Evolutionary conservation across 2,888 invertebrate species (phyloP).

Genomic region (Phalangium opilio): DNA sequence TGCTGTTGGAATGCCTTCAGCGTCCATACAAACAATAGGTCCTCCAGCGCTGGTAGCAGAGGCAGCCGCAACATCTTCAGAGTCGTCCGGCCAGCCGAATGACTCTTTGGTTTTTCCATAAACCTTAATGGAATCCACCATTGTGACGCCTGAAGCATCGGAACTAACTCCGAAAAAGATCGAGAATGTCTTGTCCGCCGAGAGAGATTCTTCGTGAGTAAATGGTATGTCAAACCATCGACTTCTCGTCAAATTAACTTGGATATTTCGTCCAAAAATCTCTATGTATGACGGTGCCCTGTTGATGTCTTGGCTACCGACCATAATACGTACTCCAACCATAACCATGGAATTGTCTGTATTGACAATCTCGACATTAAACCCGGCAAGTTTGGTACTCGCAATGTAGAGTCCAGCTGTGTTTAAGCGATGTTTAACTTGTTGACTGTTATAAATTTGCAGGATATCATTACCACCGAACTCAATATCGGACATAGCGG

Average conservation of each 20-base stretch:
- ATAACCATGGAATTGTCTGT: slow-evolving; percentile 76
- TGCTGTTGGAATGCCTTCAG: slow-evolving; percentile 18
- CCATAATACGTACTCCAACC: slow-evolving; percentile 66
- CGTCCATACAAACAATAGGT: slow-evolving; percentile 13
- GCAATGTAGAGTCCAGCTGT: slow-evolving; percentile 78
- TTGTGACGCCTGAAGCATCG: slow-evolving; percentile 59
- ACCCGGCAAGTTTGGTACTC: slow-evolving; percentile 77
- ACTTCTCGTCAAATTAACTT: slow-evolving; percentile 50
- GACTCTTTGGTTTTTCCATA: slow-evolving; percentile 90
- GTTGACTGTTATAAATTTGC: slow-evolving; percentile 83
- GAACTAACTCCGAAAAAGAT: slow-evolving; percentile 31
- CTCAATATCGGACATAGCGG: slow-evolving; percentile 78
- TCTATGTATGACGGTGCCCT: slow-evolving; percentile 62
- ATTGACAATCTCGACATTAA: slow-evolving; percentile 71
- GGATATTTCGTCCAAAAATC: slow-evolving; percentile 57
- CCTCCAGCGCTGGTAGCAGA: slow-evolving; percentile 6
- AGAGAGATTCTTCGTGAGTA: slow-evolving; percentile 79
- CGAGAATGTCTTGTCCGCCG: slow-evolving; percentile 61
- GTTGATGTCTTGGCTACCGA: slow-evolving; percentile 67
- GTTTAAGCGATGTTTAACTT: slow-evolving; percentile 77
- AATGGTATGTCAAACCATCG: slow-evolving; percentile 94
- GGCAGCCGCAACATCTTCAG: slow-evolving; percentile 46
- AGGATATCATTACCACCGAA: slow-evolving; percentile 87
- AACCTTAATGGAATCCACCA: slow-evolving; percentile 82
- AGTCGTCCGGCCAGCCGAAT: slow-evolving; percentile 94